These are phyloP conservation scores for Anguilla rostrata DNA, from an alignment of 2,113 vertebrate genomes.

Conservation along the genomic window DNA sequence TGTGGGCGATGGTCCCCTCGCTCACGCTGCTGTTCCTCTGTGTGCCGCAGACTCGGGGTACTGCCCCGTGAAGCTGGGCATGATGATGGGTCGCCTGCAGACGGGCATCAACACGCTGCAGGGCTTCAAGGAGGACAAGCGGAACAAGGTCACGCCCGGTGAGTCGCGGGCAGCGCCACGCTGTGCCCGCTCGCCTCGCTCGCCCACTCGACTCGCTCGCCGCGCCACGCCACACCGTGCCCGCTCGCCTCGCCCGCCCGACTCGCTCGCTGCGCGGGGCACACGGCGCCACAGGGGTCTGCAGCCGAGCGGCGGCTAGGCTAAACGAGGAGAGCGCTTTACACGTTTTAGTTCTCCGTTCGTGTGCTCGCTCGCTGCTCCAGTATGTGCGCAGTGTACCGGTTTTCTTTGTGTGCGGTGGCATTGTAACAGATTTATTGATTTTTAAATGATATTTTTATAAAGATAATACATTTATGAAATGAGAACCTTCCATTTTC, in stretches of 20 bases:
- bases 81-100: conserved; percentile 88
- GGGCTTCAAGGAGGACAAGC: conserved; percentile 96
- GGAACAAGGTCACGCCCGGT: conserved; percentile 92
- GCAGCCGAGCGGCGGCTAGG: neutral
- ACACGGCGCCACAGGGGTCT: neutral
- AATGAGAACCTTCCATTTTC: too few species aligned
- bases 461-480: too few species aligned
- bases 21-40: neutral
- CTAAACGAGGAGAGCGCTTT: neutral
- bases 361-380: neutral
- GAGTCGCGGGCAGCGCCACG: conserved; percentile 28
- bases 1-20: neutral
- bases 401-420: neutral
- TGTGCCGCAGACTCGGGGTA: conserved; percentile 79
- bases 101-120: conserved; percentile 89
- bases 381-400: neutral
- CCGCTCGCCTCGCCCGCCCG: neutral
- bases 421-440: neutral
- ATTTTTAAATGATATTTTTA: neutral
- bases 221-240: neutral
- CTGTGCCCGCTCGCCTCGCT: too few species aligned
- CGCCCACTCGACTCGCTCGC: neutral
- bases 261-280: neutral
- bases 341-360: neutral
- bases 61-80: conserved; percentile 86